These are phyloP conservation scores for Philopotamus ludificatus DNA, from an alignment of 1,140 invertebrate species.

Conservation along the genomic window DNA sequence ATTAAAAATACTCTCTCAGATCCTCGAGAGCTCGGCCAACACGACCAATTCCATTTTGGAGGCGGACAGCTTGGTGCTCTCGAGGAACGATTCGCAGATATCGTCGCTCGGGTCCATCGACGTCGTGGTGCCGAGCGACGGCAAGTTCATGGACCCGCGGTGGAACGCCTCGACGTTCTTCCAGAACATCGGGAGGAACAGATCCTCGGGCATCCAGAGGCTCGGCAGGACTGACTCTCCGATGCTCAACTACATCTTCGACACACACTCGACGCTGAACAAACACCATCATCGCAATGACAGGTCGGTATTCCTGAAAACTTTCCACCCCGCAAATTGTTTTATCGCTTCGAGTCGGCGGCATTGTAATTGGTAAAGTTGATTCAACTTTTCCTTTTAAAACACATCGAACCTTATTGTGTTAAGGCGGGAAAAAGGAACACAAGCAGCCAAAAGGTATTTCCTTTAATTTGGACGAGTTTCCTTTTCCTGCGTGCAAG, in stretches of 20 bases:
- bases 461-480: slow-evolving; percentile 24
- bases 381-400: slow-evolving; percentile 33
- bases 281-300: slow-evolving; percentile 65
- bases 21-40: slow-evolving; percentile 8
- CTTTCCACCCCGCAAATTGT: too few species aligned
- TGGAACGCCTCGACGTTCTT: background rate
- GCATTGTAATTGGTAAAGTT: slow-evolving; percentile 22
- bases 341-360: background rate
- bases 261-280: slow-evolving; percentile 64
- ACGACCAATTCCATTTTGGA: background rate
- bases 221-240: slow-evolving; percentile 63
- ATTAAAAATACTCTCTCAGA: slow-evolving; percentile 10
- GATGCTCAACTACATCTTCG: slow-evolving; percentile 72
- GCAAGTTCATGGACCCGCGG: background rate
- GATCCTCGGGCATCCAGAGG: slow-evolving; percentile 36
- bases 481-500: too few species aligned
- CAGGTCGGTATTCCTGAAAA: slow-evolving; percentile 48
- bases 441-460: slow-evolving; percentile 23
- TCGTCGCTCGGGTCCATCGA: slow-evolving; percentile 36
- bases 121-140: slow-evolving; percentile 28
- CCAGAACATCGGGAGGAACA: background rate
- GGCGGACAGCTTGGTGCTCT: slow-evolving; percentile 9
- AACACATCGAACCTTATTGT: slow-evolving; percentile 30
- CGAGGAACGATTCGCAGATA: slow-evolving; percentile 25
- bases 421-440: slow-evolving; percentile 28